Conservation (phyloP, 1,140 invertebrate genomes). For the Drosophila sproati region DNA sequence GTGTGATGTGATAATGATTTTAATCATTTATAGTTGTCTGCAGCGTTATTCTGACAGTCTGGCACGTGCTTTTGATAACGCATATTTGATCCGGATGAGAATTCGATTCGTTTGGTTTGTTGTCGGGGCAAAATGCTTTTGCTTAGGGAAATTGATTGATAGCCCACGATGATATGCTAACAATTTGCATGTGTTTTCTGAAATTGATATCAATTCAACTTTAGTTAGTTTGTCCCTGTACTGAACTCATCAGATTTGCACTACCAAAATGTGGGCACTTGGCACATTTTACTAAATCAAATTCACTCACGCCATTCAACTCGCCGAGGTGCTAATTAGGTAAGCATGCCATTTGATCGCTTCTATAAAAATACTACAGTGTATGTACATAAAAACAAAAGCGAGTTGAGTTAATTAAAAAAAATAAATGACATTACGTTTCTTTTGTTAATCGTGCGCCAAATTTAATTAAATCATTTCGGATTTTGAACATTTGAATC, state of each 20-base stretch:
- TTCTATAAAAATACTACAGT: conserved; percentile 21
- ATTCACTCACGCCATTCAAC: conserved; percentile 28
- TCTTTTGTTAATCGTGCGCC: background rate
- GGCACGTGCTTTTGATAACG: conserved; percentile 55
- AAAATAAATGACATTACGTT: background rate
- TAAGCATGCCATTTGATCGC: conserved; percentile 69
- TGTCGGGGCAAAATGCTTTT: conserved; percentile 4
- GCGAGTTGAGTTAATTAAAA: conserved; percentile 4
- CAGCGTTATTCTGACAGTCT: conserved; percentile 33
- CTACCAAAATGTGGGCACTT: conserved; percentile 13
- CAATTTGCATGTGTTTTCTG: conserved; percentile 16
- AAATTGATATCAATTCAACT: background rate
- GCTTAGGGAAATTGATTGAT: background rate
- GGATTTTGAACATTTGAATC: conserved; percentile 8
- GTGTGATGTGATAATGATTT: conserved; percentile 64
- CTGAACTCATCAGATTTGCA: conserved; percentile 37
- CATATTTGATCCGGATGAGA: conserved; percentile 5
- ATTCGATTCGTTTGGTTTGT: conserved; percentile 14
- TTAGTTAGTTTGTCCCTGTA: conserved; percentile 16
- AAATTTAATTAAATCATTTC: background rate
- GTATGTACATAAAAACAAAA: background rate
- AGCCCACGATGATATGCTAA: background rate
- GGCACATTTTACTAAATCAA: conserved; percentile 24
- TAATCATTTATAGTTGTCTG: conserved; percentile 51
- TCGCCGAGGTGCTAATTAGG: conserved; percentile 61